A percentile compares a stretch with the other conserved stretches of the same genome.
phyloP scores from a whole-genome alignment of 2,797 vertebrate species.

The Chanos chanos region DNA sequence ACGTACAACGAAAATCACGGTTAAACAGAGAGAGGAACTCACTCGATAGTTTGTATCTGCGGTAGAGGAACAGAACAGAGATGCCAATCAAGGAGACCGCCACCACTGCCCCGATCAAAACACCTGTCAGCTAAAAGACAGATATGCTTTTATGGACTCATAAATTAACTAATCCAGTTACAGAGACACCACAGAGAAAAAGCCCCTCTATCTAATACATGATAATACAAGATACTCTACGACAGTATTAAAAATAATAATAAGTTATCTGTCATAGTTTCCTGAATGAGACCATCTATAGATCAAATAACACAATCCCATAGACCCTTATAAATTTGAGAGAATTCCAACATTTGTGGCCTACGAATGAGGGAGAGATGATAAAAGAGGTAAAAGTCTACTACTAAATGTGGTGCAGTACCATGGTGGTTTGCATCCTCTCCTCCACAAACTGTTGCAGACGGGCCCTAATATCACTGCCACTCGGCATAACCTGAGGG shows the following conservation, averaged over 20 bases:
- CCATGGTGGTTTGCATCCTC: slow-evolving; percentile 87
- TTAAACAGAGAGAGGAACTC: slow-evolving; percentile 57
- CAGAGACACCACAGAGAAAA: too few relatives aligned
- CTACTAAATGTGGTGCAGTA: slow-evolving; percentile 51
- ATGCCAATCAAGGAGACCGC: slow-evolving; percentile 76
- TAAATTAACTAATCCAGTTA: neutral
- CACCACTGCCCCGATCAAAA: slow-evolving; percentile 79
- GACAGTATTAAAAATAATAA: neutral
- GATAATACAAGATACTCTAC: too few relatives aligned
- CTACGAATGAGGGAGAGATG: neutral
- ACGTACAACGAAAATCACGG: too few relatives aligned
- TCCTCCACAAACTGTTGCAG: slow-evolving; percentile 83
- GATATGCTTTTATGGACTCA: slow-evolving; percentile 8
- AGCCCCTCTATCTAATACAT: too few relatives aligned
- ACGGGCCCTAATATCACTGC: slow-evolving; percentile 60
- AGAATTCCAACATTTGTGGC: neutral
- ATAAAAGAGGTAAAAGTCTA: neutral
- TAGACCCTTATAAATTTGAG: too few relatives aligned
- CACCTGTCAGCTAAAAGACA: slow-evolving; percentile 78
- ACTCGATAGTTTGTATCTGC: slow-evolving; percentile 76
- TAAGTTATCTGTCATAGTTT: too few relatives aligned
- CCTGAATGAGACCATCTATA: too few relatives aligned
- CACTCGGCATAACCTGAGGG: slow-evolving; percentile 62
- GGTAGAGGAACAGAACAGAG: slow-evolving; percentile 79
- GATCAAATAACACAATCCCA: too few relatives aligned